These are phyloP conservation scores for Myanophis thanlyinensis DNA, from an alignment of 2,113 vertebrate species.

Conservation along the genomic window DNA sequence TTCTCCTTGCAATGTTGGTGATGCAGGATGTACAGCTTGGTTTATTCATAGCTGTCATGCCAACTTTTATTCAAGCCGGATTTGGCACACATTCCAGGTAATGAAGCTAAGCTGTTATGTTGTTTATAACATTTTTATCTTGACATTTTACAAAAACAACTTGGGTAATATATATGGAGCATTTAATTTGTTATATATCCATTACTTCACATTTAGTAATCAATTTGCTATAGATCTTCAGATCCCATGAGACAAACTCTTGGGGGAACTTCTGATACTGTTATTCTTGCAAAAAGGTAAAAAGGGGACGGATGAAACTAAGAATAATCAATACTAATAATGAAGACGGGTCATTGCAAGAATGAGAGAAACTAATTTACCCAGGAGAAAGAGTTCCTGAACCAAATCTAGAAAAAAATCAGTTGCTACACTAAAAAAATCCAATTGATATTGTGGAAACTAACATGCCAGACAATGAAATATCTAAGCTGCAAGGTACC, in stretches of 20 bases:
- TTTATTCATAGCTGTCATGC: conserved; percentile 91
- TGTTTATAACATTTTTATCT: neutral
- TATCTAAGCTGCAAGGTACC: too few species aligned
- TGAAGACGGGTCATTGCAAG: neutral
- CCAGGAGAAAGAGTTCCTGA: neutral
- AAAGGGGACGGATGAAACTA: neutral
- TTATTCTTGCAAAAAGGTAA: neutral
- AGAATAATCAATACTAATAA: neutral
- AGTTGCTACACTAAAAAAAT: neutral
- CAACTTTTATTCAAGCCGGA: conserved; percentile 88
- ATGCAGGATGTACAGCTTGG: conserved; percentile 97
- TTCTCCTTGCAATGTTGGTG: conserved; percentile 93
- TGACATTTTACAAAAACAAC: neutral
- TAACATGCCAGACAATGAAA: neutral
- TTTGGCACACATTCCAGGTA: conserved; percentile 79
- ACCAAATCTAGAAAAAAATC: neutral
- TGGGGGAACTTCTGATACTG: neutral
- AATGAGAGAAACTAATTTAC: neutral
- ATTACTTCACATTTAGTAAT: neutral
- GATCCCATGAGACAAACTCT: neutral
- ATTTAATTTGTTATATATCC: neutral
- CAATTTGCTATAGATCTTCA: neutral
- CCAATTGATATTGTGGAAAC: neutral
- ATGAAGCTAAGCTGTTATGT: conserved; percentile 1
- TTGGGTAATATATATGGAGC: neutral